These are phyloP conservation scores for Echinarachnius parma DNA, from an alignment of 53 echinoderm and acorn worm genomes.

Conservation along the genomic window DNA sequence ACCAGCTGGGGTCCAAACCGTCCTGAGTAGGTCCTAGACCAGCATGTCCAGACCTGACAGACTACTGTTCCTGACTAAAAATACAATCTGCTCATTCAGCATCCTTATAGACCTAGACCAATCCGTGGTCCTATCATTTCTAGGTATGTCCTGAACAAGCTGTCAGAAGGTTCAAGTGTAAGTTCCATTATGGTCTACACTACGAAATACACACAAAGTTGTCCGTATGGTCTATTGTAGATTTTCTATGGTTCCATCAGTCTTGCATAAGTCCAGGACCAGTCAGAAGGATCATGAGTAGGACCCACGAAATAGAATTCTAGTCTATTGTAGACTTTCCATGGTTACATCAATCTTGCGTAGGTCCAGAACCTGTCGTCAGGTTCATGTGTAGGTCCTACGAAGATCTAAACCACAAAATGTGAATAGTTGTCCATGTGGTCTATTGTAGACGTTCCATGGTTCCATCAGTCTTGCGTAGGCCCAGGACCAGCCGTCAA, in stretches of 20 bases:
- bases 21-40: no score
- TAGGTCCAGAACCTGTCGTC: not conserved
- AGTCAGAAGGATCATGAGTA: constrained; percentile 44
- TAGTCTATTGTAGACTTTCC: not conserved
- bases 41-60: no score
- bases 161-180: no score
- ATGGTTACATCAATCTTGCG: not conserved
- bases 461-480: constrained; percentile 46
- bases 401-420: not conserved
- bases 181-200: not conserved
- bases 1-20: no score
- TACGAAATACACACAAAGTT: no score
- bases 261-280: constrained; percentile 61
- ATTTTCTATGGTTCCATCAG: not conserved
- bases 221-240: no score
- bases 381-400: no score
- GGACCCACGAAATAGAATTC: no score
- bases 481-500: constrained; percentile 55
- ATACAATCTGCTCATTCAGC: no score
- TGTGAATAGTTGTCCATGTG: no score
- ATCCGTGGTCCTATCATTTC: not conserved
- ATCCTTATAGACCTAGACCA: no score
- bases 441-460: not conserved
- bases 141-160: not conserved
- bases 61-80: no score